Evolutionary conservation across 2,888 invertebrate species (phyloP).

Genomic region (Cephonodes hylas): DNA sequence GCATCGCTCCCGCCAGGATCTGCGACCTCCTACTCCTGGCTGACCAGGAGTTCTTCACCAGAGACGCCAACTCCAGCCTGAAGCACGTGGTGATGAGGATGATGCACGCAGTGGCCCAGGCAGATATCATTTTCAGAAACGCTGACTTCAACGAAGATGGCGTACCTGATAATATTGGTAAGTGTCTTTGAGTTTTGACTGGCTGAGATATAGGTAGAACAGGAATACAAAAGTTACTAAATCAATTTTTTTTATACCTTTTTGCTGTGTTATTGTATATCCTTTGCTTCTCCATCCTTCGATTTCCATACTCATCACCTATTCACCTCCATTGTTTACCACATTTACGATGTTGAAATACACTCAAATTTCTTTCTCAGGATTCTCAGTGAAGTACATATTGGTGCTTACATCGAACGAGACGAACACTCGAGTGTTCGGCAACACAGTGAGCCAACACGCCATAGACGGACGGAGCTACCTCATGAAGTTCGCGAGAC

Average conservation of each 20-base stretch:
- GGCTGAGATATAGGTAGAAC: background rate
- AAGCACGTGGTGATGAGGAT: constrained; percentile 67
- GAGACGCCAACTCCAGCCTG: constrained; percentile 68
- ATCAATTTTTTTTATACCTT: too few species aligned
- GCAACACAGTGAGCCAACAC: constrained; percentile 41
- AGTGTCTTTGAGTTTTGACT: background rate
- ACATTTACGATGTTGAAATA: too few species aligned
- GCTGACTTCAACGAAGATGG: constrained; percentile 80
- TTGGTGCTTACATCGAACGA: constrained; percentile 65
- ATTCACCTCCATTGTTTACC: too few species aligned
- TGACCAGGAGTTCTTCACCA: constrained; percentile 70
- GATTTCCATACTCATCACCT: too few species aligned
- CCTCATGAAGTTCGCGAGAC: constrained; percentile 64
- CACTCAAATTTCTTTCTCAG: constrained; percentile 34
- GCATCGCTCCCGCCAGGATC: constrained; percentile 57
- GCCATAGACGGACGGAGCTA: constrained; percentile 64
- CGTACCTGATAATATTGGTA: constrained; percentile 76
- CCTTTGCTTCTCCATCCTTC: too few species aligned
- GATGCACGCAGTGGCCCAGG: constrained; percentile 75
- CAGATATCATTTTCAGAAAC: constrained; percentile 77
- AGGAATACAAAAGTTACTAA: too few species aligned
- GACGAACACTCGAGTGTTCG: constrained; percentile 65
- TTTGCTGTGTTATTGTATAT: too few species aligned
- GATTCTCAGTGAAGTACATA: constrained; percentile 76
- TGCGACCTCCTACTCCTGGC: constrained; percentile 74